A percentile compares a stretch with the other conserved stretches of the same genome.
Conservation (phyloP, 2,797 vertebrate species). For the Bradypodion ventrale region DNA sequence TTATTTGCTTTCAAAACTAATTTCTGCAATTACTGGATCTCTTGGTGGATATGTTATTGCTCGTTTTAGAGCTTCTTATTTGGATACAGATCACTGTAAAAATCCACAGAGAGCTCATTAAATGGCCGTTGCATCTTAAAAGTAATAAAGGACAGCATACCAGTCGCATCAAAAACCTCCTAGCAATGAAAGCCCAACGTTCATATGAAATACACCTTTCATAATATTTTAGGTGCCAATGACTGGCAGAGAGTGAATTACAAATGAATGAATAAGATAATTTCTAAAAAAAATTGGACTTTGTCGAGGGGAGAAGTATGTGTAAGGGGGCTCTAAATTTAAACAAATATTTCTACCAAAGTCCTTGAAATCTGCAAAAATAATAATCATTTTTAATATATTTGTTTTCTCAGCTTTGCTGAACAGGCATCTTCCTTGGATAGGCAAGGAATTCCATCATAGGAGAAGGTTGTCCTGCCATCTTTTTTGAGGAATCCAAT, state of each 20-base stretch:
- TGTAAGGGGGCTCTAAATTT: not conserved
- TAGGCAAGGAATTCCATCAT: not conserved
- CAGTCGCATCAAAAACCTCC: slow-evolving; percentile 10
- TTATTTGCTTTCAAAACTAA: not conserved
- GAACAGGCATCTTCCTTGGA: not conserved
- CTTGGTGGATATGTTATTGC: not conserved
- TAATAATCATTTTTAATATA: not conserved
- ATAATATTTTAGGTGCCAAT: slow-evolving; percentile 45
- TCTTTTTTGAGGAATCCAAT: not conserved
- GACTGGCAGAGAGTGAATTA: not conserved
- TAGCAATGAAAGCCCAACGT: slow-evolving; percentile 20
- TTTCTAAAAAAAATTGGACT: slow-evolving; percentile 37
- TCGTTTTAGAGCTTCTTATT: too few species aligned
- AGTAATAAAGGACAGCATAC: not conserved
- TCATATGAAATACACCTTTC: slow-evolving; percentile 11
- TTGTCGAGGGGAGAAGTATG: slow-evolving; percentile 5
- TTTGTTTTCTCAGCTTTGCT: not conserved
- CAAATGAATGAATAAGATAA: slow-evolving; percentile 51
- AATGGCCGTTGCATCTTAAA: slow-evolving; percentile 25
- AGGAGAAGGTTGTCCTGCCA: not conserved
- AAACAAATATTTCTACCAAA: not conserved
- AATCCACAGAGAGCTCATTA: not conserved
- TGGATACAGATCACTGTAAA: slow-evolving; percentile 5
- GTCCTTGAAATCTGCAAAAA: not conserved
- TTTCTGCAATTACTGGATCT: not conserved